Evolutionary conservation across 2,113 vertebrate genomes (phyloP), one percentile per base, ranked within the genome.

Genomic region (Laterallus jamaicensis): DNA sequence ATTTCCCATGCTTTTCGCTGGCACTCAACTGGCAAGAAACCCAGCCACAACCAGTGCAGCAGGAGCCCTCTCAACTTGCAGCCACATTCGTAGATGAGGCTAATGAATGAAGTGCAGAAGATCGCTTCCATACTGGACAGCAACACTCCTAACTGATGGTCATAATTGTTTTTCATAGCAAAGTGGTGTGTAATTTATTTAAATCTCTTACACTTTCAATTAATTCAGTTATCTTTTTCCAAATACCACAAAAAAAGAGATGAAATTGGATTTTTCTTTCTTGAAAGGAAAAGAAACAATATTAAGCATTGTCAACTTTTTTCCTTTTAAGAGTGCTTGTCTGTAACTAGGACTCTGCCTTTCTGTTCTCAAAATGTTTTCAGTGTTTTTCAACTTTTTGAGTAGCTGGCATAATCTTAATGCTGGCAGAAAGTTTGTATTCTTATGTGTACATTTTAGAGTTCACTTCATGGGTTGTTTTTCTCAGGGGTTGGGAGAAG

Each of bases 401-500:
- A 58, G 59, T n/a, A 16, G 18, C 21, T 89, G 47, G 18, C 21
- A 60, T 56, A 16, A 42, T 39, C 35, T 76, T 79, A 55, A 76
- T 8, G 14, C 37, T 47, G 54, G 21, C 35, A 79, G 42, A 40
- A 74, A 68, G 3, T 56, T n/a, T 37, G 5, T 54, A 44, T 49
- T 49, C 17, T 58, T 81, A 60, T 2, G 3, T 19, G 5, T 13
- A 32, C 9, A 22, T 58, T 86, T 88, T n/a, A 63, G 6, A 87
- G 12, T 62, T 78, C 12, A 8, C 9, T 49, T 66, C 5, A 50
- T 26, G 11, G 3, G 6, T 32, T 74, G 13, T 9, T 37, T 26
- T 59, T 10, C 2, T 21, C 13, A 9, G 4, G 13, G 10, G 3
- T 40, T 6, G 11, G 44, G 13, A 0, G 0, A 56, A 14, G 15